Base-by-base conservation (phyloP, 2,797 vertebrate genomes). In the Spheniscus humboldti region DNA sequence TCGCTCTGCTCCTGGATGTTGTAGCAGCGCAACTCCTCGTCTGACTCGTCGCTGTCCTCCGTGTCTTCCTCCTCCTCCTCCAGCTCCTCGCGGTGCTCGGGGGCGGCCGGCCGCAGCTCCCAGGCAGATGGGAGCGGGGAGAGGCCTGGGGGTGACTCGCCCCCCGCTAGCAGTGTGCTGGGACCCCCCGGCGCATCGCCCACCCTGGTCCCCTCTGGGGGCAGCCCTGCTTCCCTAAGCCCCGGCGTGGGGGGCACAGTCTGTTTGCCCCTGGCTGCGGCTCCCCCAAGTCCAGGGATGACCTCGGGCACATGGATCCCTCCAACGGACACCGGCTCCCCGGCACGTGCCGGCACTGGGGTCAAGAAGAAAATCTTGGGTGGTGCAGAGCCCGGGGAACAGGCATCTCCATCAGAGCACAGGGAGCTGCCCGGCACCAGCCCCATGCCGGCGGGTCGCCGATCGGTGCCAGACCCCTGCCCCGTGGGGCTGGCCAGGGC, bases 1-100 rank as follows among this genome's bases (percentile, higher is more conserved):
- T 98, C 99, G 1, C 99, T 99, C 75, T 98, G 98, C 77, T 99
- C 99, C 97, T 98, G 99, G 86, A 99, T 96, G 59, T 98, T 98
- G 97, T 99, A 99, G 91, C 98, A 98, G 81, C 99, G 98, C 5
- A 99, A 98, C 66, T 99, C 98, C 86, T 99, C 99, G 0, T 99
- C 99, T 0, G 99, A 99, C 88, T 99, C 99, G 1, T 99, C 98
- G 5, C 98, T 99, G 93, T 98, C 98, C 48, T 99, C 99, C 0
- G 98, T 97, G 72, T 98, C 98, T 73, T 99, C 98, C n/a, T 98
- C 98, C n/a, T 99, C 98, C 64, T 99, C 98, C 53, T 98, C 90
- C 0, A 96, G 86, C 53, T 99, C 98, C 3, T 97, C 97, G 10
- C 88, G 95, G 62, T 87, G 97, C 83, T 98, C 97, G 15, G 96